Conservation (phyloP, 23 tunicate species). For the Trididemnum clinides region DNA sequence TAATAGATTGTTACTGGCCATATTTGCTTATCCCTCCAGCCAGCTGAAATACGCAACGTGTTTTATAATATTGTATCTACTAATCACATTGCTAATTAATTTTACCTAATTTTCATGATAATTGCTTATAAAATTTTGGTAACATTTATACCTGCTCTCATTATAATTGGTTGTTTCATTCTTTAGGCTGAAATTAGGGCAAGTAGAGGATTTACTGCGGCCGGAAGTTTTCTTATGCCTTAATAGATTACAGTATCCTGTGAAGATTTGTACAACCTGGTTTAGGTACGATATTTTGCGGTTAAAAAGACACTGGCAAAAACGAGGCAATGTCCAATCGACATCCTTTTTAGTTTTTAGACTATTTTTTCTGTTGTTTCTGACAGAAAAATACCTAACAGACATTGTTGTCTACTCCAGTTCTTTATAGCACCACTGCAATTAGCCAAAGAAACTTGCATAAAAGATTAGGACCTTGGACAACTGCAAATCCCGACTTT, state of each 20-base stretch:
- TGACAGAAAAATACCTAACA: no score
- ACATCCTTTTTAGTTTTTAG: background rate
- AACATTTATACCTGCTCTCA: background rate
- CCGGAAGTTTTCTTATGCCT: background rate
- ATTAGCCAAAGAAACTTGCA: background rate
- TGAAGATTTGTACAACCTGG: background rate
- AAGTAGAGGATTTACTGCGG: background rate
- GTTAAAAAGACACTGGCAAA: background rate
- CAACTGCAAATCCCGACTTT: background rate
- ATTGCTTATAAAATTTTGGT: background rate
- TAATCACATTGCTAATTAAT: background rate
- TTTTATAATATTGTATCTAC: background rate
- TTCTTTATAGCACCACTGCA: background rate
- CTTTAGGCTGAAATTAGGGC: background rate
- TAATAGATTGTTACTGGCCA: background rate
- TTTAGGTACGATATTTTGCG: background rate
- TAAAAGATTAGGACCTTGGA: background rate
- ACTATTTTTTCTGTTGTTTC: background rate
- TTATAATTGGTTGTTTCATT: background rate
- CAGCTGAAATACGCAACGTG: background rate
- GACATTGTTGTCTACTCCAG: background rate
- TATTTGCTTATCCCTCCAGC: background rate
- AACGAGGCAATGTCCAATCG: background rate
- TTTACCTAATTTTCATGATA: background rate
- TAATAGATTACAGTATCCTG: background rate